Conservation (phyloP, 2,888 invertebrate genomes). For the Amphipoea lucens region DNA sequence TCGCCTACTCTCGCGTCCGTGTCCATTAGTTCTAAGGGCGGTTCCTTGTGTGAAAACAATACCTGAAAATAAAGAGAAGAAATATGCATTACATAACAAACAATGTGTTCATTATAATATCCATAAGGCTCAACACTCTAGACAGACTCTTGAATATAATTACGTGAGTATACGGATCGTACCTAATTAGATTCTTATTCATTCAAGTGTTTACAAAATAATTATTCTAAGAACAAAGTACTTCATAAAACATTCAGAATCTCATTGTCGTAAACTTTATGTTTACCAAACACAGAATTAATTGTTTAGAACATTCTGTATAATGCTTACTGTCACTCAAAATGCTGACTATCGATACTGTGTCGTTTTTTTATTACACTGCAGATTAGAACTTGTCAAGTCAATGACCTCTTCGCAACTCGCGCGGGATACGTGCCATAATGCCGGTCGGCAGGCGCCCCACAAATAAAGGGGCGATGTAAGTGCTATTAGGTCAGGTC, state of each 20-base stretch:
- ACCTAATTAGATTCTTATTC: neutral
- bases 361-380: neutral
- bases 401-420: conserved; percentile 35
- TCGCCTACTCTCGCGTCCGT: conserved; percentile 98
- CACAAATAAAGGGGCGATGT: conserved; percentile 17
- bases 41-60: conserved; percentile 98
- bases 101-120: conserved; percentile 4
- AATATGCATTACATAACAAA: conserved; percentile 16
- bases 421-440: conserved; percentile 42
- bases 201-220: conserved; percentile 14
- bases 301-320: neutral
- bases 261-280: neutral
- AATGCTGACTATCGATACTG: neutral
- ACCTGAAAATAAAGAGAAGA: conserved; percentile 87
- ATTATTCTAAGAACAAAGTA: neutral
- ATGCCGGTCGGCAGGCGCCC: conserved; percentile 1
- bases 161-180: neutral
- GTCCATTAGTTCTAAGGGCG: conserved; percentile 98
- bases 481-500: conserved; percentile 18
- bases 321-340: neutral
- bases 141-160: neutral
- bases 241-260: conserved; percentile 1
- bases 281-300: neutral
- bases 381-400: conserved; percentile 20
- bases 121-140: neutral